Conservation (phyloP, 2,113 vertebrate genomes). For the Calidris pugnax region DNA sequence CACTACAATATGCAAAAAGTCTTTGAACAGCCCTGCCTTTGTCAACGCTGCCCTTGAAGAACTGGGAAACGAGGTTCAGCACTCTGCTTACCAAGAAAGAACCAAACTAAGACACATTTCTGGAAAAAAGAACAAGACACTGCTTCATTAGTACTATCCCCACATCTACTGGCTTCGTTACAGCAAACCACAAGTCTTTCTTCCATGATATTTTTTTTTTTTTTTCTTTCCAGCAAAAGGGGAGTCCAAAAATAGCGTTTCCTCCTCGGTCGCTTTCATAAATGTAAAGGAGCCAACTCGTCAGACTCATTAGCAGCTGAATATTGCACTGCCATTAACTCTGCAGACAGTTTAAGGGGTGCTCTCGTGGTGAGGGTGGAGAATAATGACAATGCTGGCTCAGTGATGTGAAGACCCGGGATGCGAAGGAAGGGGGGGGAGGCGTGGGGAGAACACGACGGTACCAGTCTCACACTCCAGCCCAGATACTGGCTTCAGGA, state of each 20-base stretch:
- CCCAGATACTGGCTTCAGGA: conserved; percentile 67
- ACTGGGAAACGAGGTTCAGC: conserved; percentile 71
- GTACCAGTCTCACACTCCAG: conserved; percentile 74
- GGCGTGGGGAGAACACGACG: conserved; percentile 69
- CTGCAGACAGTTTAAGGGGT: conserved; percentile 56
- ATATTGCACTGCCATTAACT: conserved; percentile 72
- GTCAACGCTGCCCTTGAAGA: conserved; percentile 71
- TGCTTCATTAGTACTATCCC: conserved; percentile 72
- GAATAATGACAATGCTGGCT: conserved; percentile 64
- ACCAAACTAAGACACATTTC: conserved; percentile 78
- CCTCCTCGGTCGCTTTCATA: conserved; percentile 65
- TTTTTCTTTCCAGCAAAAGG: conserved; percentile 67
- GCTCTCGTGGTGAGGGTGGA: conserved; percentile 48
- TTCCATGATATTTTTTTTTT: conserved; percentile 69
- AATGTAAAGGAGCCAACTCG: conserved; percentile 62
- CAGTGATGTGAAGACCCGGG: conserved; percentile 72
- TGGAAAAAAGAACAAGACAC: conserved; percentile 71
- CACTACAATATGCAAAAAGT: conserved; percentile 73
- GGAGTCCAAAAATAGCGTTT: conserved; percentile 59
- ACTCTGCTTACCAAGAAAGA: conserved; percentile 77
- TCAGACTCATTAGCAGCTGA: conserved; percentile 73
- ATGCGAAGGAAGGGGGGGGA: conserved; percentile 45
- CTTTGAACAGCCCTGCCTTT: conserved; percentile 70
- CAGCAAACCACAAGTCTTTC: conserved; percentile 75
- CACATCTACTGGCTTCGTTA: conserved; percentile 69